Evolutionary conservation across 2,888 invertebrate species (phyloP), one percentile per base, ranked within the genome.

Genomic region (Chesias legatella): DNA sequence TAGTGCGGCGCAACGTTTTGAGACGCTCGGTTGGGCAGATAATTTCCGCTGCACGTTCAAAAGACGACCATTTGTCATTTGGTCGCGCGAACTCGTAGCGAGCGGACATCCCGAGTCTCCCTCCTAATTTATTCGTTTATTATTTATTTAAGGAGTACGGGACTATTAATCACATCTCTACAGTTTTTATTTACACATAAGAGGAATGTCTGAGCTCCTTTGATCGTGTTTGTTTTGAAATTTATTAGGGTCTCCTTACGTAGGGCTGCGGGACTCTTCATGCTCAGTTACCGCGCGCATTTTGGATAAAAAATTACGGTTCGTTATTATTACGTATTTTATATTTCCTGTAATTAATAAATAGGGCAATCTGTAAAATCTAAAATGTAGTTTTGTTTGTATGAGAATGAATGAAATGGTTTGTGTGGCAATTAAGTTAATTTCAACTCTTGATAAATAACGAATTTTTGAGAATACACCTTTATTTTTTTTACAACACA

Each of bases 91-190:
- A 76, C 77, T 76, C 73, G 67, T 67, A 68, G 63, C 65, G 58
- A 73, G 75, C 83, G 82, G 86, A 84, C 85, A 81, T 77, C 70
- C 65, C 64, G 67, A 67, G 65, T 55, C 77, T 62, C 71, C 73
- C 78, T 74, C 74, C 78, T 84, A 86, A 86, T 86, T 85, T 88
- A 86, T 88, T 83, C 73, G 76, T 79, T 82, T 84, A 85, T 83
- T 88, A 86, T 88, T 88, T 88, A 86, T 88, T 82, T 85, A 85
- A 79, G 82, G 88, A 84, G 83, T 82, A 82, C 82, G 75, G 64
- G 79, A 73, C 80, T 75, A 84, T 88, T 86, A 86, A 88, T 88
- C 86, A 88, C 83, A 78, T 77, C 74, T 80, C 77, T 75, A 74
- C 73, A 75, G 76, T 79, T 85, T 84, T 86, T 85, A 85, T 86